Evolutionary conservation across 2,888 invertebrate species (phyloP).

Genomic region (Trilocha varians): DNA sequence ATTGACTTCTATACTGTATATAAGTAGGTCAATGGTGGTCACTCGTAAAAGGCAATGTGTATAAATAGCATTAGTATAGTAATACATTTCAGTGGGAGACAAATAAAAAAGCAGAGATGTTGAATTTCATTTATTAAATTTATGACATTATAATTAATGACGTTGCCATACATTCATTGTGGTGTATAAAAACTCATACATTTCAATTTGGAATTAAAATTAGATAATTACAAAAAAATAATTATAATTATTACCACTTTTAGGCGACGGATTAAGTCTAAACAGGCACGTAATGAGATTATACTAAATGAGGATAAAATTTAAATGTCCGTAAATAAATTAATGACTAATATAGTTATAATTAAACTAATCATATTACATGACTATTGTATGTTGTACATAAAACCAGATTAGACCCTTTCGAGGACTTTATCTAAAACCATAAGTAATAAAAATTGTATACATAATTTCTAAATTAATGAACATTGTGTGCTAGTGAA

Average conservation of each 20-base stretch:
- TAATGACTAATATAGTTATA: conserved; percentile 21
- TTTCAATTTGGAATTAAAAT: conserved; percentile 21
- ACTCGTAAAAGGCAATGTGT: no score
- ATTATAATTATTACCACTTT: conserved; percentile 11
- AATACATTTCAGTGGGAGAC: conserved; percentile 10
- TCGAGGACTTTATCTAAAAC: no score
- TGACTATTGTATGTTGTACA: conserved; percentile 50
- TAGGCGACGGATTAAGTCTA: conserved; percentile 29
- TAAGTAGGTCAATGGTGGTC: no score
- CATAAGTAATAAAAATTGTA: not conserved
- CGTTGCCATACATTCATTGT: conserved; percentile 38
- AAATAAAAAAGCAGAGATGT: conserved; percentile 14
- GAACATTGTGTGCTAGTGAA: conserved; percentile 9
- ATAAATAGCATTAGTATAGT: no score
- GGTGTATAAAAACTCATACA: conserved; percentile 46
- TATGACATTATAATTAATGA: conserved; percentile 54
- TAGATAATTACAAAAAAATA: conserved; percentile 8
- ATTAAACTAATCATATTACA: conserved; percentile 16
- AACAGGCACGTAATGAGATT: conserved; percentile 12
- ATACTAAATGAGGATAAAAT: conserved; percentile 2
- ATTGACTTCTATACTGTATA: no score
- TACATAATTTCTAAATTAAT: conserved; percentile 5
- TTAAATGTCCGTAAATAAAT: conserved; percentile 31
- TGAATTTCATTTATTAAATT: conserved; percentile 18
- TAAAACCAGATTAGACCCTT: conserved; percentile 16